phyloP scores from a whole-genome alignment of 2,797 vertebrate species.

The Lutjanus campechanus region DNA sequence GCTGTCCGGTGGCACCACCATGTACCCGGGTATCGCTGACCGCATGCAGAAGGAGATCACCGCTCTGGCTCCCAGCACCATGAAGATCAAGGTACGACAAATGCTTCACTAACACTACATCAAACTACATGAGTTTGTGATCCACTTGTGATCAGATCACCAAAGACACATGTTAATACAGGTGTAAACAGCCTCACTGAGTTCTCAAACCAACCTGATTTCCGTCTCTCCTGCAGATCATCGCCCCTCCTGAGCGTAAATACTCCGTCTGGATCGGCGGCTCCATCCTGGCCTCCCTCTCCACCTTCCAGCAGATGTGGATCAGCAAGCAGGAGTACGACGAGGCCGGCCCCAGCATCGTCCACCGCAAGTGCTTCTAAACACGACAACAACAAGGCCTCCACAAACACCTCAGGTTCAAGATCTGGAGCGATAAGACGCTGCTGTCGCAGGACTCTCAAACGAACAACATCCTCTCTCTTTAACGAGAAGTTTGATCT shows the following conservation, averaged over 20 bases:
- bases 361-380: conserved; percentile 99
- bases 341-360: conserved; percentile 95
- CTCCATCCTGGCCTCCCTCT: conserved; percentile 97
- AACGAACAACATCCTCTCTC: background rate
- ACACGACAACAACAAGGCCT: background rate
- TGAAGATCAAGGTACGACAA: conserved; percentile 91
- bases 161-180: no score
- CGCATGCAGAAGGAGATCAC: conserved; percentile 97
- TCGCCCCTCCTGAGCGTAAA: conserved; percentile 95
- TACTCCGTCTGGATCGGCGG: conserved; percentile 98
- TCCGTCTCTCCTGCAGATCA: conserved; percentile 87
- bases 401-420: conserved; percentile 19
- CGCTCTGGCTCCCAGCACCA: conserved; percentile 93
- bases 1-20: conserved; percentile 94
- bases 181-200: no score
- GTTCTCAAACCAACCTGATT: background rate
- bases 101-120: background rate
- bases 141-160: no score
- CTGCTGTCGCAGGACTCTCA: conserved; percentile 31
- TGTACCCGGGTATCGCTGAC: conserved; percentile 96
- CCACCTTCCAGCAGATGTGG: conserved; percentile 99
- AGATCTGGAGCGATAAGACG: conserved; percentile 19
- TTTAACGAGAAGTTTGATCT: background rate
- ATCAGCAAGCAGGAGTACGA: conserved; percentile 98
- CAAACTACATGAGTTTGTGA: background rate